phyloP scores from a whole-genome alignment of 2,797 vertebrate species.

The Galaxias olidus region DNA sequence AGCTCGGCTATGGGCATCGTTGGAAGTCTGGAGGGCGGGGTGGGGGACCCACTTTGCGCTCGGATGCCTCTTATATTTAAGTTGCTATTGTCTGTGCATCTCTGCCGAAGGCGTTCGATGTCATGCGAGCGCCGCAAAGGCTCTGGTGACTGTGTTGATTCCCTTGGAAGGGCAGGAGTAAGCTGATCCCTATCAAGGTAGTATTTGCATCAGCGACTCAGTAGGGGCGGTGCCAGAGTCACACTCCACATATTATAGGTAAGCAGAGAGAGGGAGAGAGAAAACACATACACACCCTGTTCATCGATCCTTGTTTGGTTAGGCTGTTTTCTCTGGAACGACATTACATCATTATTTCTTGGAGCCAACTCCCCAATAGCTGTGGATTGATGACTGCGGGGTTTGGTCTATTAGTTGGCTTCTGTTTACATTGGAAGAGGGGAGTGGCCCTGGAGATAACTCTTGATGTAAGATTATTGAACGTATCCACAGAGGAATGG shows the following conservation, averaged over 20 bases:
- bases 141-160: slow-evolving; percentile 55
- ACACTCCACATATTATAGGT: slow-evolving; percentile 57
- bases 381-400: slow-evolving; percentile 9
- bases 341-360: too few relatives aligned
- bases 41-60: slow-evolving; percentile 29
- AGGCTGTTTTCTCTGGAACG: too few relatives aligned
- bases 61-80: slow-evolving; percentile 53
- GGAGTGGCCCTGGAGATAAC: slow-evolving; percentile 18
- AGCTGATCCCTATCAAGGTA: slow-evolving; percentile 64
- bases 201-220: slow-evolving; percentile 75
- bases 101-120: slow-evolving; percentile 44
- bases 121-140: slow-evolving; percentile 52
- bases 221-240: slow-evolving; percentile 60
- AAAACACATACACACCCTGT: slow-evolving; percentile 40
- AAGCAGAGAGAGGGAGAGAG: slow-evolving; percentile 24
- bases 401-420: not conserved
- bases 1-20: slow-evolving; percentile 74
- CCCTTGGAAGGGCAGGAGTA: slow-evolving; percentile 58
- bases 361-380: not conserved
- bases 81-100: slow-evolving; percentile 36
- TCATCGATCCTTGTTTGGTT: slow-evolving; percentile 56
- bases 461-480: slow-evolving; percentile 30
- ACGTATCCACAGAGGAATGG: slow-evolving; percentile 34
- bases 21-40: slow-evolving; percentile 12
- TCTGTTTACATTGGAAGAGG: slow-evolving; percentile 22